Percentiles rank a stretch among this genome's conserved stretches.
These are phyloP conservation scores for Oxyteleia sp. DNA, from an alignment of 2,888 invertebrate genomes.

Conservation along the genomic window DNA sequence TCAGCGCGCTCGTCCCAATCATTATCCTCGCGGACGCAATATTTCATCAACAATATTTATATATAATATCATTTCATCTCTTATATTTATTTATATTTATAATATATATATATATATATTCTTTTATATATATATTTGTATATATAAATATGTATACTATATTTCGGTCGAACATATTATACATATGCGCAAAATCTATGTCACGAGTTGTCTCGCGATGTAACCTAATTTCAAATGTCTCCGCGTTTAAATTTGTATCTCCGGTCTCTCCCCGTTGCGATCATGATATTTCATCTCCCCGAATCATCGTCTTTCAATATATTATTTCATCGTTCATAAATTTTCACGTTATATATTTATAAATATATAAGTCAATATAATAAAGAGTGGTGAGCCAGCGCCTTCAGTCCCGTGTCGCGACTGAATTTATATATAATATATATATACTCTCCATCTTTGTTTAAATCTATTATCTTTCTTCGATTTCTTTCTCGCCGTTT, in stretches of 20 bases:
- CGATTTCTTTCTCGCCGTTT: conserved; percentile 7
- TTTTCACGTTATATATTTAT: conserved; percentile 84
- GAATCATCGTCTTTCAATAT: conserved; percentile 77
- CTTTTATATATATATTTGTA: conserved; percentile 74
- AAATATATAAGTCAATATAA: conserved; percentile 86
- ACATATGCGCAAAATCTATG: conserved; percentile 67
- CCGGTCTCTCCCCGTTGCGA: conserved; percentile 32
- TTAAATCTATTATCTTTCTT: conserved; percentile 29
- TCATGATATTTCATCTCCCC: conserved; percentile 75
- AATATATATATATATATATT: conserved; percentile 73
- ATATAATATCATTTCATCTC: conserved; percentile 84
- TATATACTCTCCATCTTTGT: conserved; percentile 73
- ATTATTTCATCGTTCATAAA: conserved; percentile 80
- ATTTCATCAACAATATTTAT: conserved; percentile 85
- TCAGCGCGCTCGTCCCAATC: conserved; percentile 62
- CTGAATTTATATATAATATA: conserved; percentile 70
- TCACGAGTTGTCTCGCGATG: conserved; percentile 66
- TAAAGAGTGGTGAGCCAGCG: conserved; percentile 84
- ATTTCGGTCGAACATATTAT: conserved; percentile 62
- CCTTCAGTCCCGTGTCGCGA: conserved; percentile 80
- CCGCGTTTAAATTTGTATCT: conserved; percentile 74
- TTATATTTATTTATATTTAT: conserved; percentile 75
- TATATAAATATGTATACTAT: conserved; percentile 73
- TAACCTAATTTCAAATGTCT: conserved; percentile 81
- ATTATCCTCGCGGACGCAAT: conserved; percentile 76